phyloP scores from a whole-genome alignment of 2,888 invertebrate genomes.

The Megaustenia siamemsis region DNA sequence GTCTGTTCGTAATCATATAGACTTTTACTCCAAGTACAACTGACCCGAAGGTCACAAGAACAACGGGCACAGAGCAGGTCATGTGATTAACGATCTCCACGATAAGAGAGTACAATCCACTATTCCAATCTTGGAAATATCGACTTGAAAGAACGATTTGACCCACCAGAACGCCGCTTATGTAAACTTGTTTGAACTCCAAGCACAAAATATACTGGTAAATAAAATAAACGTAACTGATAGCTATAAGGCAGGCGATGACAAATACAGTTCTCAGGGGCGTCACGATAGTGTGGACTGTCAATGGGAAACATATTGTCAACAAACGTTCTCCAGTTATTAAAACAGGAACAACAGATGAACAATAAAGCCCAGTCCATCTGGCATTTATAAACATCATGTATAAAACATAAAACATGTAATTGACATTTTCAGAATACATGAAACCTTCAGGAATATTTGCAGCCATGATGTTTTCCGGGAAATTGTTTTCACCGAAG shows the following conservation, averaged over 20 bases:
- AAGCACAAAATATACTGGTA: not conserved
- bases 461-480: not conserved
- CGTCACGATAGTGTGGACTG: not conserved
- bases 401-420: not conserved
- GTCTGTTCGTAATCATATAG: not conserved
- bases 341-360: not conserved
- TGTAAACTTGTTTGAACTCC: not conserved
- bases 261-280: not conserved
- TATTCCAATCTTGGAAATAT: not conserved
- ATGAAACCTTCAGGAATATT: not conserved
- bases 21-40: not conserved
- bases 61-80: not conserved
- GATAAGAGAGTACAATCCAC: not conserved
- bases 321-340: conserved; percentile 1
- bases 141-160: not conserved
- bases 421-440: not conserved
- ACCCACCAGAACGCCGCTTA: not conserved
- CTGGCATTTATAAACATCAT: not conserved
- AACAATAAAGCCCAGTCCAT: not conserved
- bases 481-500: not conserved
- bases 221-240: not conserved
- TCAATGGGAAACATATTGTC: not conserved
- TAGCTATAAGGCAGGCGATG: not conserved
- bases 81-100: not conserved
- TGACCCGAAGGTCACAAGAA: not conserved